Evolutionary conservation across 2,888 invertebrate genomes (phyloP).

Genomic region (Eupithecia pulchellata): DNA sequence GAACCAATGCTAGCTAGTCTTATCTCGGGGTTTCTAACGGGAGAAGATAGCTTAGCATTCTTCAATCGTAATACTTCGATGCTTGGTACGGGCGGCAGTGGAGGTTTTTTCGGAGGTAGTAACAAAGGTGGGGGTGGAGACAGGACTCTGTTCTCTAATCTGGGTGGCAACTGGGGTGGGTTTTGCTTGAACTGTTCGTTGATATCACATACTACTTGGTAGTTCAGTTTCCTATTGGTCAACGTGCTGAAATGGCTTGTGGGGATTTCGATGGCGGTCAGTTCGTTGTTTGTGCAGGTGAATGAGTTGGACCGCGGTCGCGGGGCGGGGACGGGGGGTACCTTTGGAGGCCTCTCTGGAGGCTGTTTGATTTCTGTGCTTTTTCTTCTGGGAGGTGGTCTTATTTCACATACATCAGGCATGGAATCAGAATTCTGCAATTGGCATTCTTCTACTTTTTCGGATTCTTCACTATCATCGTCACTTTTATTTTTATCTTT

Average conservation of each 20-base stretch:
- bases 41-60: slow-evolving; percentile 74
- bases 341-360: slow-evolving; percentile 89
- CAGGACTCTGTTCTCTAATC: slow-evolving; percentile 70
- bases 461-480: slow-evolving; percentile 77
- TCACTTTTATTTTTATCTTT: slow-evolving; percentile 85
- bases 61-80: slow-evolving; percentile 86
- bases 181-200: slow-evolving; percentile 68
- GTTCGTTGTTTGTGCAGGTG: slow-evolving; percentile 75
- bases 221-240: slow-evolving; percentile 77
- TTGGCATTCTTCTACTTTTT: slow-evolving; percentile 64
- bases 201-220: slow-evolving; percentile 77
- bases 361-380: slow-evolving; percentile 84
- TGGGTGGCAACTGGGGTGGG: slow-evolving; percentile 85
- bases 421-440: slow-evolving; percentile 76
- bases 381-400: slow-evolving; percentile 87
- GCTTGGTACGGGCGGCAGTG: slow-evolving; percentile 89
- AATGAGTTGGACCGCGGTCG: slow-evolving; percentile 86
- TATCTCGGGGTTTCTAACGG: slow-evolving; percentile 74
- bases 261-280: slow-evolving; percentile 74
- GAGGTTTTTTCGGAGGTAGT: slow-evolving; percentile 89
- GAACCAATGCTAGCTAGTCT: slow-evolving; percentile 87
- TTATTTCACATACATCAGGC: slow-evolving; percentile 82
- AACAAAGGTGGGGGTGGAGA: slow-evolving; percentile 83
- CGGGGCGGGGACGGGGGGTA: slow-evolving; percentile 77
- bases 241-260: slow-evolving; percentile 78